phyloP scores from a whole-genome alignment of 2,113 vertebrate genomes.

The Brachyhypopomus occidentalis region DNA sequence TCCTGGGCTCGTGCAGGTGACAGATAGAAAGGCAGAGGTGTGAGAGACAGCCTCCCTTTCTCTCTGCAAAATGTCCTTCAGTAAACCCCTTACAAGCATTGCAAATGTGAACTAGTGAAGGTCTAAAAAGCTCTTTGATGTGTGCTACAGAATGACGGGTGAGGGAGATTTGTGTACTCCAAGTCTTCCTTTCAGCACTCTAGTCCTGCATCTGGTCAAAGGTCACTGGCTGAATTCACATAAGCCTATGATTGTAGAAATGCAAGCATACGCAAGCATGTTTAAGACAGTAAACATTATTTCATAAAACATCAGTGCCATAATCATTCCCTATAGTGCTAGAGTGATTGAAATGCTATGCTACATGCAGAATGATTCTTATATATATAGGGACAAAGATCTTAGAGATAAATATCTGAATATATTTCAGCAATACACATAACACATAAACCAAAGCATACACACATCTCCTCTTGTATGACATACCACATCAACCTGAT shows the following conservation, averaged over 20 bases:
- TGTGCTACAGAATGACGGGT: background rate
- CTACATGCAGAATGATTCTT: background rate
- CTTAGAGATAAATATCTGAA: background rate
- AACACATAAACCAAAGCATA: slow-evolving; percentile 18
- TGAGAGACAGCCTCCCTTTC: background rate
- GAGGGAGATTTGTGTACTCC: background rate
- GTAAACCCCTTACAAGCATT: background rate
- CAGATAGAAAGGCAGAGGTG: background rate
- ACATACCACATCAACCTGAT: slow-evolving; percentile 38
- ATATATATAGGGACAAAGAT: background rate
- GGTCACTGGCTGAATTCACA: background rate
- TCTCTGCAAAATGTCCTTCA: slow-evolving; percentile 10
- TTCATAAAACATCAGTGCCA: background rate
- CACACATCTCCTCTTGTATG: slow-evolving; percentile 12
- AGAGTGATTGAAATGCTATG: background rate
- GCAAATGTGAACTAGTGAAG: background rate
- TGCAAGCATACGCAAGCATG: background rate
- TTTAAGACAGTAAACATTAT: background rate
- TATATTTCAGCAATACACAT: slow-evolving; percentile 8
- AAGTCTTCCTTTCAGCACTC: background rate
- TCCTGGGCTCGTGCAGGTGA: background rate
- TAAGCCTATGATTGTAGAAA: background rate
- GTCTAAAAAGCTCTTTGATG: background rate
- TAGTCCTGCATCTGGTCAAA: background rate
- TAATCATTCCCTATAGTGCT: background rate